Percentiles rank a stretch among this genome's conserved stretches.
Conservation (phyloP, 2,113 vertebrate species). For the Buteo buteo region DNA sequence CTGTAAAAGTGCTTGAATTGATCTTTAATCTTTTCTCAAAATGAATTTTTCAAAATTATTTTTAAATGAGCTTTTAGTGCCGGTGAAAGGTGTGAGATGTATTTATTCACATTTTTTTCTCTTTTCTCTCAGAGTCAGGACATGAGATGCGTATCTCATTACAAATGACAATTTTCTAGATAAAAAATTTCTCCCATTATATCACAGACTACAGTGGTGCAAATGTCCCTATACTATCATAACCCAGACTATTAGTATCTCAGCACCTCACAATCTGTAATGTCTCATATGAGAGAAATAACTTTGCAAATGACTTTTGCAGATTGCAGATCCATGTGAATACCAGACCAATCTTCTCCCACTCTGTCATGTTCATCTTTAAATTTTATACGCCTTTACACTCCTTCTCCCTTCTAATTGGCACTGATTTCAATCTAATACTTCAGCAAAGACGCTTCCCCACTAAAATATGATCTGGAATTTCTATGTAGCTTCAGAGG, state of each 20-base stretch:
- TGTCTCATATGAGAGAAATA: neutral
- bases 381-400: neutral
- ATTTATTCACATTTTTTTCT: neutral
- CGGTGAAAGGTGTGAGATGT: neutral
- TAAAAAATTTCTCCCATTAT: neutral
- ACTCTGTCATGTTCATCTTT: neutral
- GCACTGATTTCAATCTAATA: neutral
- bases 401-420: neutral
- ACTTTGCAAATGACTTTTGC: neutral
- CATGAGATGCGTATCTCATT: neutral
- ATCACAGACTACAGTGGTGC: neutral
- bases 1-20: neutral
- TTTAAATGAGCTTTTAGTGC: slow-evolving; percentile 16
- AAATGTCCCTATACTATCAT: neutral
- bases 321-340: neutral
- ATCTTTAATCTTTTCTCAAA: slow-evolving; percentile 32
- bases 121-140: neutral
- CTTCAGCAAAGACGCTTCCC: neutral
- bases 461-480: neutral
- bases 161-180: neutral
- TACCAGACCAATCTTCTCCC: neutral
- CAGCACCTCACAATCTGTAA: neutral
- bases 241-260: neutral
- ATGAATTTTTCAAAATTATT: neutral
- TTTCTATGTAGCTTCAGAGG: neutral